Base-by-base conservation (phyloP, 2,113 vertebrate genomes). In the Microcebus murinus region DNA sequence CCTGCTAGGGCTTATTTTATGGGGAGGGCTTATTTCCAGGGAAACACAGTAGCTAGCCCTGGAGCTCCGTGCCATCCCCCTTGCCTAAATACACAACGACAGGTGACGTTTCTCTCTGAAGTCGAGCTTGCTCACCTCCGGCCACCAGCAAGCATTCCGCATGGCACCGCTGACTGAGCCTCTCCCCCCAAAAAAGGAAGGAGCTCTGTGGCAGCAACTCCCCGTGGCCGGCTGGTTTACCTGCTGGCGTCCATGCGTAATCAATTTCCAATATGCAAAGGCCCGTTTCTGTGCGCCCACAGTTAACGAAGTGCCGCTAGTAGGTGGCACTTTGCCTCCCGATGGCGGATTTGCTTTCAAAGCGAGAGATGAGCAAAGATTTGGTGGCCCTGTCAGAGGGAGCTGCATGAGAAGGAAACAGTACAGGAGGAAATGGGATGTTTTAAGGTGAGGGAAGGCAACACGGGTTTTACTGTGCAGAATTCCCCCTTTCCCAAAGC, bases 21-120 rank as follows among this genome's bases (percentile, higher is more conserved):
- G 8, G 45, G 45, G 7, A 8, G 45, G 45, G 1, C 45, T 45
- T 45, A 1, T 45, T 45, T 45, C 8, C 8, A 1, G 45, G 8
- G 45, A 45, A 45, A 45, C 45, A 45, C 45, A 45, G 45, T 45
- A 45, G 45, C 45, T 45, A 45, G 18, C 29, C 17, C 18, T 5
- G 9, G 8, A 23, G 13, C 23, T 21, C 10, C 6, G 1, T 5
- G 0, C 70, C 39, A 25, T 73, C 29, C 31, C 65, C 8, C 9
- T 20, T 14, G 31, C 15, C 23, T 8, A 36, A 36, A 17, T n/a
- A 14, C 8, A 11, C 31, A 2, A 8, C 1, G 45, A 80, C 23
- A 31, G 21, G 31, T 0, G 6, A 50, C 34, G 52, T 50, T 50
- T 20, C 27, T 29, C 71, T 36, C 12, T 12, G 3, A 21, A 8